phyloP scores from a whole-genome alignment of 30 jellyfish, hydroid and myxozoan species.

The Pelagia noctiluca region DNA sequence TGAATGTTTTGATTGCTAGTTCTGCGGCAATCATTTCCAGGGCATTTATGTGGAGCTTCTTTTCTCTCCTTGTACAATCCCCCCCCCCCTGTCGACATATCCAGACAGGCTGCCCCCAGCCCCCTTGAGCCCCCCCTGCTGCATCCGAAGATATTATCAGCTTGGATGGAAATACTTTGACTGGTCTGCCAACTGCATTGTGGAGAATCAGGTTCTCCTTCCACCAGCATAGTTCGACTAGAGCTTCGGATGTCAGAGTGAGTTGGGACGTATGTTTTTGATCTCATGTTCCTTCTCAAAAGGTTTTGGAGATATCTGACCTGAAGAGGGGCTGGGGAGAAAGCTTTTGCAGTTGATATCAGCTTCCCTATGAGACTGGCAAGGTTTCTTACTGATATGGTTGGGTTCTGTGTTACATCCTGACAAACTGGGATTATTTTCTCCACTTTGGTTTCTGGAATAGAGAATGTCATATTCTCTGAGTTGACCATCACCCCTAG shows the following conservation, averaged over 20 bases:
- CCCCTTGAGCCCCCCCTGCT: not conserved
- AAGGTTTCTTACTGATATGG: constrained; percentile 1
- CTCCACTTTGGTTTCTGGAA: not conserved
- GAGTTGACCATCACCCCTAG: constrained; percentile 26
- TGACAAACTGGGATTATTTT: constrained; percentile 1
- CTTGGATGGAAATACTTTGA: too few relatives aligned
- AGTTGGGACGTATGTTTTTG: constrained; percentile 7
- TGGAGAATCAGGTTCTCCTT: constrained; percentile 7
- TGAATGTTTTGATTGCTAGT: too few relatives aligned
- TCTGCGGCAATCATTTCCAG: too few relatives aligned
- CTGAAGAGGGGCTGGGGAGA: too few relatives aligned
- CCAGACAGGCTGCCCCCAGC: constrained; percentile 57
- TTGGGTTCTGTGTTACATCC: not conserved
- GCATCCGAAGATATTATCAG: too few relatives aligned
- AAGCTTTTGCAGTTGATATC: constrained; percentile 20
- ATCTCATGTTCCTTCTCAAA: not conserved
- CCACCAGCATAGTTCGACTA: constrained; percentile 31
- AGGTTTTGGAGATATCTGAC: constrained; percentile 12
- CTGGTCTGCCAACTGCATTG: too few relatives aligned
- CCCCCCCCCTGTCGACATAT: constrained; percentile 5
- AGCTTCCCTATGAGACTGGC: constrained; percentile 2
- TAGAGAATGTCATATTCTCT: constrained; percentile 15
- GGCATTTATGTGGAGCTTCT: too few relatives aligned
- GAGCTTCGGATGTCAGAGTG: not conserved
- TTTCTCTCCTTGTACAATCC: constrained; percentile 21